Conservation (phyloP, 2,113 vertebrate species). For the Tragulus kanchil region DNA sequence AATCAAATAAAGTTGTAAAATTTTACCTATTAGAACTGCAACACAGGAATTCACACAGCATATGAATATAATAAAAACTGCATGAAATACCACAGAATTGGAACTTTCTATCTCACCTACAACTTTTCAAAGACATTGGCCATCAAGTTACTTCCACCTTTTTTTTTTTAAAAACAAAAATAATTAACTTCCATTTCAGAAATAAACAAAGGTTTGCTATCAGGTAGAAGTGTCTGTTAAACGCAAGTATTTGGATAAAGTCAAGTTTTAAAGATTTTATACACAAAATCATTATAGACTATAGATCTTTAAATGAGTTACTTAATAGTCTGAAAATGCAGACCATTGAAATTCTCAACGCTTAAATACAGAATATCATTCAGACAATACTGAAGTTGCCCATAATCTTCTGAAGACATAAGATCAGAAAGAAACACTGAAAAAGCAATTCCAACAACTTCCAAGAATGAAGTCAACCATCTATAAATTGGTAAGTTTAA, state of each 20-base stretch:
- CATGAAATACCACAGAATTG: not conserved
- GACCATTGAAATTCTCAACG: not conserved
- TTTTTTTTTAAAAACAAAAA: not conserved
- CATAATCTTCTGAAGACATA: not conserved
- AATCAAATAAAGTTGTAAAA: not conserved
- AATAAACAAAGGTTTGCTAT: not conserved
- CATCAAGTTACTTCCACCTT: not conserved
- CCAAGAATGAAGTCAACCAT: not conserved
- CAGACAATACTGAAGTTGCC: not conserved
- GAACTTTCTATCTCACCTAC: not conserved
- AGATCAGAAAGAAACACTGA: not conserved
- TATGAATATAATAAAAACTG: not conserved
- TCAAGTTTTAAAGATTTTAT: not conserved
- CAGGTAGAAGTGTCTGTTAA: not conserved
- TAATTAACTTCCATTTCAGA: not conserved
- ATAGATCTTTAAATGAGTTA: not conserved
- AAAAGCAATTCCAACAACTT: not conserved
- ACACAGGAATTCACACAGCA: not conserved
- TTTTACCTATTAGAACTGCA: not conserved
- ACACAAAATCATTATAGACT: not conserved
- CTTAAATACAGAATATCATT: not conserved
- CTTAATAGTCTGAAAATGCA: not conserved
- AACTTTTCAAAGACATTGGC: not conserved
- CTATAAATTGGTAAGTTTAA: not conserved
- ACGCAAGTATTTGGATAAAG: not conserved